phyloP scores from a whole-genome alignment of 2,797 vertebrate species.

The Tinamus major region DNA sequence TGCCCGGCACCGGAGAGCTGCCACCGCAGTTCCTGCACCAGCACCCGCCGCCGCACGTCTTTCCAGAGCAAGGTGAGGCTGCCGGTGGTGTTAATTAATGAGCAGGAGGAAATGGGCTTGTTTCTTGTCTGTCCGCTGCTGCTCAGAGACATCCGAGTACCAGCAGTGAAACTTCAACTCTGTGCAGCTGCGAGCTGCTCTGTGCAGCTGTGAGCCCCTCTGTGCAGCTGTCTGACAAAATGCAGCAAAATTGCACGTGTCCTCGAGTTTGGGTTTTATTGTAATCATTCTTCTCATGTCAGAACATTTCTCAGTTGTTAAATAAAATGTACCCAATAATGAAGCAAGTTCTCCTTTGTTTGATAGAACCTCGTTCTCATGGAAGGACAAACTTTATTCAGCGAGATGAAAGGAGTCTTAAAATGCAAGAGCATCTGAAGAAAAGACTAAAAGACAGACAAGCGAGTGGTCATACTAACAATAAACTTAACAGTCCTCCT shows the following conservation, averaged over 20 bases:
- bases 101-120: rapidly evolving
- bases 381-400: constrained; percentile 79
- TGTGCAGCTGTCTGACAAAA: not conserved
- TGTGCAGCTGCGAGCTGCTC: not conserved
- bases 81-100: rapidly evolving
- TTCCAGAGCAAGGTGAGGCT: constrained; percentile 81
- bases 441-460: constrained; percentile 82
- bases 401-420: constrained; percentile 79
- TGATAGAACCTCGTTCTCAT: constrained; percentile 75
- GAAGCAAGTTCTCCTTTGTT: not conserved
- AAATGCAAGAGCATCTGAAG: constrained; percentile 83
- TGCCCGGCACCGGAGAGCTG: constrained; percentile 76
- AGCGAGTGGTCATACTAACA: constrained; percentile 72
- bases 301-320: not conserved
- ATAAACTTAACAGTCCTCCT: constrained; percentile 74
- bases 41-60: constrained; percentile 76
- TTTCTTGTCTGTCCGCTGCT: not conserved
- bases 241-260: not conserved
- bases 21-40: constrained; percentile 80
- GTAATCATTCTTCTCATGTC: not conserved
- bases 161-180: not conserved
- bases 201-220: not conserved
- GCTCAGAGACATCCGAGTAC: not conserved
- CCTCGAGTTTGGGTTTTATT: not conserved
- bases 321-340: not conserved